phyloP scores from a whole-genome alignment of 2,888 invertebrate genomes.

The Cryptophagus acutangulus region DNA sequence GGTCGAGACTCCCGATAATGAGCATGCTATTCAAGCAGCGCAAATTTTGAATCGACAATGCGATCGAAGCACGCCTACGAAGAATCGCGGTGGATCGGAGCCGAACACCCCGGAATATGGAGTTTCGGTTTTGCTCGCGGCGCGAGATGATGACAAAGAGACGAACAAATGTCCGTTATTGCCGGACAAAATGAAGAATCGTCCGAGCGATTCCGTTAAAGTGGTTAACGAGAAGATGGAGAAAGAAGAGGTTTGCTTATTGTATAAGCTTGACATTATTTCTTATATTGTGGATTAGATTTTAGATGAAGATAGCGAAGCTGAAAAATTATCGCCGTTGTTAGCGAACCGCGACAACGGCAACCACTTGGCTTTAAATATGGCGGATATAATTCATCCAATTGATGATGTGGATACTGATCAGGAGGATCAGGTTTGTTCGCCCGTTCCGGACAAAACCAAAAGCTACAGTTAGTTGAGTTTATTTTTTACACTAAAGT shows the following conservation, averaged over 20 bases:
- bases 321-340: slow-evolving; percentile 75
- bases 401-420: slow-evolving; percentile 59
- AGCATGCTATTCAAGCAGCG: slow-evolving; percentile 62
- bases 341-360: slow-evolving; percentile 46
- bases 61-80: slow-evolving; percentile 50
- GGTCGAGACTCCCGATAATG: slow-evolving; percentile 59
- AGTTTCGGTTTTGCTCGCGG: slow-evolving; percentile 68
- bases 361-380: slow-evolving; percentile 46
- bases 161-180: slow-evolving; percentile 44
- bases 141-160: slow-evolving; percentile 55
- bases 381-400: slow-evolving; percentile 53
- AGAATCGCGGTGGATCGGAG: slow-evolving; percentile 43
- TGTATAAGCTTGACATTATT: slow-evolving; percentile 4
- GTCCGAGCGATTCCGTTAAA: slow-evolving; percentile 52
- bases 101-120: slow-evolving; percentile 55
- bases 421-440: slow-evolving; percentile 43
- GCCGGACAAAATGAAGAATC: slow-evolving; percentile 35
- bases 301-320: slow-evolving; percentile 74
- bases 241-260: slow-evolving; percentile 42
- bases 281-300: slow-evolving; percentile 40
- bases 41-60: slow-evolving; percentile 60
- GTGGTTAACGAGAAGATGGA: slow-evolving; percentile 57
- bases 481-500: neutral
- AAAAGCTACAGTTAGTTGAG: slow-evolving; percentile 31
- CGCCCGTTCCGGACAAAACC: slow-evolving; percentile 23